phyloP scores from a whole-genome alignment of 2,888 invertebrate genomes.

The Macaria liturata region DNA sequence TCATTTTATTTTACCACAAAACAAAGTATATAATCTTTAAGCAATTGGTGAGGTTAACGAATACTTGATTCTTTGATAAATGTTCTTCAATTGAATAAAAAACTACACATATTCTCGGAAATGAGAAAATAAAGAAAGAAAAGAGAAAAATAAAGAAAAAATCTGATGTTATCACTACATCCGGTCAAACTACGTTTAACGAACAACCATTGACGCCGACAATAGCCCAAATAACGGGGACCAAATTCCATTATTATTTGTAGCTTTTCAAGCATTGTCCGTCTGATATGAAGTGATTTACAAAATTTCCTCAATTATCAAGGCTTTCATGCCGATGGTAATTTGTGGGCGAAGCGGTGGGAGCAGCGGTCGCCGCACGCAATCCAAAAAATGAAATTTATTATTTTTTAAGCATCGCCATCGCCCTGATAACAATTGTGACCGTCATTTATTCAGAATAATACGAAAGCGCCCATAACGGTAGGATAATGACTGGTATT shows the following conservation, averaged over 20 bases:
- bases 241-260: slow-evolving; percentile 41
- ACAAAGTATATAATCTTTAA: too few species aligned
- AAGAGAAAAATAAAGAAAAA: background rate
- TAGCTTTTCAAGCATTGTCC: slow-evolving; percentile 48
- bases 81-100: too few species aligned
- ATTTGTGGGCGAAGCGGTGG: slow-evolving; percentile 45
- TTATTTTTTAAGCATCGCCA: slow-evolving; percentile 37
- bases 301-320: slow-evolving; percentile 59
- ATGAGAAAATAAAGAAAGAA: too few species aligned
- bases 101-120: background rate
- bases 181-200: slow-evolving; percentile 12
- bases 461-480: slow-evolving; percentile 16
- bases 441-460: slow-evolving; percentile 19
- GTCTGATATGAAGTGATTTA: slow-evolving; percentile 56
- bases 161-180: background rate
- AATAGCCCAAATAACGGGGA: slow-evolving; percentile 30
- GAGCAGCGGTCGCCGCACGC: slow-evolving; percentile 47
- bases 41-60: too few species aligned
- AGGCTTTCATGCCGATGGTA: slow-evolving; percentile 54
- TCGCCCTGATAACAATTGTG: slow-evolving; percentile 27
- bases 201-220: slow-evolving; percentile 26
- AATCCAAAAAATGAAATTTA: slow-evolving; percentile 41
- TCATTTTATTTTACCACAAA: too few species aligned
- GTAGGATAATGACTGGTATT: slow-evolving; percentile 22
- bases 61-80: too few species aligned